Percentiles rank a stretch among this genome's conserved stretches.
Evolutionary conservation across 2,113 vertebrate species (phyloP).

Genomic region (Vidua macroura): DNA sequence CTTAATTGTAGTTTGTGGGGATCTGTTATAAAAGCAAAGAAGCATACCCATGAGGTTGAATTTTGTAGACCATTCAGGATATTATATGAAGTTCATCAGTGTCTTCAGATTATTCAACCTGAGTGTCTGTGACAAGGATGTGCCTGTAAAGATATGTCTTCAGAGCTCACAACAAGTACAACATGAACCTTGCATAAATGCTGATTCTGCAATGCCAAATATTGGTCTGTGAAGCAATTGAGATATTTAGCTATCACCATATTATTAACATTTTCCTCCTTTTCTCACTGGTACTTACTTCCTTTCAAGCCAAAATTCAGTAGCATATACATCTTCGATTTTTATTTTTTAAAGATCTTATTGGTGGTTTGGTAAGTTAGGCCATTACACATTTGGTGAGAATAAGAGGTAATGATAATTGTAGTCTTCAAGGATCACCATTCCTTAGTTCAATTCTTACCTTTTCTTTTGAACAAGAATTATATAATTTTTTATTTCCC

Average conservation of each 20-base stretch:
- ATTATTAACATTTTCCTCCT: neutral
- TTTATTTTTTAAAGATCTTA: neutral
- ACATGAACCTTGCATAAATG: neutral
- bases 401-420: neutral
- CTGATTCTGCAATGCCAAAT: neutral
- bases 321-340: neutral
- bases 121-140: fast-evolving
- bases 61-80: neutral
- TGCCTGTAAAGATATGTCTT: neutral
- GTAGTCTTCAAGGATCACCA: neutral
- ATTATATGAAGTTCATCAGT: neutral
- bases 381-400: neutral
- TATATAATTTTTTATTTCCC: neutral
- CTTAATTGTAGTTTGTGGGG: neutral
- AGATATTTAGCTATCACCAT: neutral
- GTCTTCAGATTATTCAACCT: neutral
- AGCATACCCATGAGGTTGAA: fast-evolving
- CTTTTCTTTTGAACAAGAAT: neutral
- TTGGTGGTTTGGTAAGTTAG: neutral
- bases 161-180: neutral
- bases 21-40: neutral
- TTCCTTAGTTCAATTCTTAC: neutral
- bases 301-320: neutral
- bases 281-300: neutral
- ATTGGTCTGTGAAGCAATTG: neutral